These are phyloP conservation scores for Cotesia vestalis DNA, from an alignment of 1,140 invertebrate genomes.

Conservation along the genomic window DNA sequence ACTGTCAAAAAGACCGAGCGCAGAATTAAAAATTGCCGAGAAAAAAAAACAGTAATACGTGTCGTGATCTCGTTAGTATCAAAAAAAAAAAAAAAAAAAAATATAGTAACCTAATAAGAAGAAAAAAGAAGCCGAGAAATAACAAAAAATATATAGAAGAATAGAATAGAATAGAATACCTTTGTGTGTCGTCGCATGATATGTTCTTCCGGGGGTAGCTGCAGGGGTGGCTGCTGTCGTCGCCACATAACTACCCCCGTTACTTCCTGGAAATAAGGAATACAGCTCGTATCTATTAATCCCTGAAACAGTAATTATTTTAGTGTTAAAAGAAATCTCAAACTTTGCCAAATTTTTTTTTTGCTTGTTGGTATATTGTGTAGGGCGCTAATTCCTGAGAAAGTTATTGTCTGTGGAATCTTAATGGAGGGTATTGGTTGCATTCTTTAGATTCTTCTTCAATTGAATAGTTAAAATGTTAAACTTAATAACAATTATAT, in stretches of 20 bases:
- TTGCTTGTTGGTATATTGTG: no score
- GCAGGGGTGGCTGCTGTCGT: slow-evolving; percentile 63
- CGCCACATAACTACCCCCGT: slow-evolving; percentile 60
- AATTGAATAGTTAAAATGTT: no score
- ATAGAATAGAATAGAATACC: slow-evolving; percentile 49
- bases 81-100: no score
- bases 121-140: neutral
- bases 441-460: no score
- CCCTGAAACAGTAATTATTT: slow-evolving; percentile 58
- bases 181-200: slow-evolving; percentile 69
- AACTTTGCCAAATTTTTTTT: no score
- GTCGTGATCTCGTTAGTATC: no score
- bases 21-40: neutral
- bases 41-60: neutral
- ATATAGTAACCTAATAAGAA: no score
- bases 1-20: slow-evolving; percentile 16
- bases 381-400: no score
- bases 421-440: no score
- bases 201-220: slow-evolving; percentile 63
- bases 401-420: no score
- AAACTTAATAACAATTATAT: no score
- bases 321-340: neutral
- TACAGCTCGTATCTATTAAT: slow-evolving; percentile 69
- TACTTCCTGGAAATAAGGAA: slow-evolving; percentile 68
- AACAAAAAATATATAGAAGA: neutral